Evolutionary conservation across 2,797 vertebrate species (phyloP).

Genomic region (Clarias platycephalus): DNA sequence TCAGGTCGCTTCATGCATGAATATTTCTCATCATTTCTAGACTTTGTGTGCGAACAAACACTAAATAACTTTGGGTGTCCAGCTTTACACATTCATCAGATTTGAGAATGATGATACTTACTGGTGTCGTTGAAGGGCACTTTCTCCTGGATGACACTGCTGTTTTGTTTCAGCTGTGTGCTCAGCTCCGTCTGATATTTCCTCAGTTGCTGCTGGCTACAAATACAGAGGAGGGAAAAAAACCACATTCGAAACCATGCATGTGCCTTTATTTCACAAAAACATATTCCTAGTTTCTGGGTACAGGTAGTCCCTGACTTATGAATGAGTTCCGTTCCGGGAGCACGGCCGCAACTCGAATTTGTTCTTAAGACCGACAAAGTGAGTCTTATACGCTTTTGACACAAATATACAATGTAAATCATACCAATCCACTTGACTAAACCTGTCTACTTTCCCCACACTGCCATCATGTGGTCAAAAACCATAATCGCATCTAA

Average conservation of each 20-base stretch:
- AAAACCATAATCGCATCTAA: too few relatives aligned
- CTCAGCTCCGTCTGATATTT: conserved; percentile 91
- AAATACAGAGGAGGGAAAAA: conserved; percentile 42
- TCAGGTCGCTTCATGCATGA: background rate
- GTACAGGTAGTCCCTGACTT: background rate
- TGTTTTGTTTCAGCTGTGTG: conserved; percentile 90
- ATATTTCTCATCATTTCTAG: background rate
- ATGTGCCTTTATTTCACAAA: background rate
- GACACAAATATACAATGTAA: too few relatives aligned
- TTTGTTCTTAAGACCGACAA: too few relatives aligned
- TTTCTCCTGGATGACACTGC: conserved; percentile 94
- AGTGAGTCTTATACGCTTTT: too few relatives aligned
- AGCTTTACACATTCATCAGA: too few relatives aligned
- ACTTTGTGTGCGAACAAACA: background rate
- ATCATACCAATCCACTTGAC: too few relatives aligned
- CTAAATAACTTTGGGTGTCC: too few relatives aligned
- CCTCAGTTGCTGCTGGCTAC: conserved; percentile 92
- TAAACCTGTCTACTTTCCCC: too few relatives aligned
- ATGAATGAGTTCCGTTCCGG: too few relatives aligned
- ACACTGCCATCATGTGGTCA: too few relatives aligned
- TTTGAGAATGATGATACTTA: conserved; percentile 69
- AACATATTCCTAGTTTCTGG: background rate
- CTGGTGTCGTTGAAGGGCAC: conserved; percentile 99
- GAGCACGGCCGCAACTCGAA: too few relatives aligned
- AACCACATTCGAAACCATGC: background rate